Base-by-base conservation (phyloP, 1,140 invertebrate genomes). In the Drosophila malerkotliana region DNA sequence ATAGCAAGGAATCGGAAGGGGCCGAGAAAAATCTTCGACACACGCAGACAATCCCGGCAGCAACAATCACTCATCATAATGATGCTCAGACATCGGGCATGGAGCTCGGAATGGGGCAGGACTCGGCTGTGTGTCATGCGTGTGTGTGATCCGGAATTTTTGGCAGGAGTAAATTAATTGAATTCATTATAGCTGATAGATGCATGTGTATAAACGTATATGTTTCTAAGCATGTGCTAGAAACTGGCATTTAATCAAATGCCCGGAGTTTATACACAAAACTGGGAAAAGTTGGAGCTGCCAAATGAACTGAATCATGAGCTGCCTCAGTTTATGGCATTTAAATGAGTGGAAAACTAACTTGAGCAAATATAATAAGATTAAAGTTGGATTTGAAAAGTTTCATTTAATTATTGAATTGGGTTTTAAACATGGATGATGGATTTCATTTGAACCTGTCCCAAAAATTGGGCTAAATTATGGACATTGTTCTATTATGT, bases 21-120 rank as follows among this genome's bases (percentile, higher is more conserved):
- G n/a, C 41, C 56, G 45, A 39, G 28, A 47, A 45, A 57, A 64
- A 61, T 82, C 57, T 63, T 72, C 52, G 75, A 79, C 63, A 72
- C 60, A 62, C 52, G 57, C 73, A 69, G 56, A 59, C 69, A 60
- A 72, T 47, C 54, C 54, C 64, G 67, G 77, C 64, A 72, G 54
- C 80, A 59, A 85, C 76, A 85, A 85, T 85, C 82, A 81, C 82
- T 85, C 81, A 85, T 85, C 81, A 81, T 85, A 87, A 85, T 87
- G 74, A 81, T 74, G 77, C 77, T 67, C 41, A 81, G 77, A 78
- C 82, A 75, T 53, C 57, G 68, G 51, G 72, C 51, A 82, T 63
- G 51, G 24, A 75, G 32, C 59, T 45, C 14, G 28, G 52, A 18
- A 37, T 26, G 45, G 18, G 68, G 24, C 10, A 28, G 56, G 21